Base-by-base conservation (phyloP, 2,113 vertebrate genomes). In the Rostratula benghalensis region DNA sequence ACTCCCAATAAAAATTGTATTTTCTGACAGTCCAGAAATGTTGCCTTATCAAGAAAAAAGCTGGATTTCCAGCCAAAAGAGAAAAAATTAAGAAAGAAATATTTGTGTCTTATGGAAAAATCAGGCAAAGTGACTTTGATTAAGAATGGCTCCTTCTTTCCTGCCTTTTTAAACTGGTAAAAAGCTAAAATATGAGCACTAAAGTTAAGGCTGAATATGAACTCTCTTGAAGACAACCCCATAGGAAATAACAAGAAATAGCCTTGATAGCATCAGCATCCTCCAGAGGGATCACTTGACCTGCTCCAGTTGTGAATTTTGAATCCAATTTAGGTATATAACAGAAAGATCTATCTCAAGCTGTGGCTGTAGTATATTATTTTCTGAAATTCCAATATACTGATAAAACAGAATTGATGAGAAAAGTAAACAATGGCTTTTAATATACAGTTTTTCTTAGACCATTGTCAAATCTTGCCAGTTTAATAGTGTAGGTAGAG, bases 381-480 rank as follows among this genome's bases (percentile, higher is more conserved):
- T 84, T 94, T 91, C 39, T 94, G 46, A 93, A 88, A 88, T 93
- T 91, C 57, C 84, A 90, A 67, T 63, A 59, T 53, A 61, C 46
- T 16, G 64, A 93, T 89, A 88, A 88, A 95, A 93, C 68, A 85
- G 73, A 94, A 91, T 22, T 12, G 19, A 60, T 74, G 21, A 85
- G 65, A 78, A 87, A 90, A 77, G 43, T 51, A 91, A 94, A 63
- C 53, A 93, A 27, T 43, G 17, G 8, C 9, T 87, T 92, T 93
- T 81, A 91, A 89, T 81, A 89, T 31, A 31, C 39, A 50, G 7
- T 51, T 93, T 89, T 89, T 89, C 39, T 75, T 61, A 73, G 51
- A 23, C 22, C 11, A 14, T 30, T 89, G 30, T 83, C 53, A 87
- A 73, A 91, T 45, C 60, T 90, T 87, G 13, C 50, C 27, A 45